These are phyloP conservation scores for Ochropleura leucogaster DNA, from an alignment of 2,888 invertebrate genomes.

Conservation along the genomic window DNA sequence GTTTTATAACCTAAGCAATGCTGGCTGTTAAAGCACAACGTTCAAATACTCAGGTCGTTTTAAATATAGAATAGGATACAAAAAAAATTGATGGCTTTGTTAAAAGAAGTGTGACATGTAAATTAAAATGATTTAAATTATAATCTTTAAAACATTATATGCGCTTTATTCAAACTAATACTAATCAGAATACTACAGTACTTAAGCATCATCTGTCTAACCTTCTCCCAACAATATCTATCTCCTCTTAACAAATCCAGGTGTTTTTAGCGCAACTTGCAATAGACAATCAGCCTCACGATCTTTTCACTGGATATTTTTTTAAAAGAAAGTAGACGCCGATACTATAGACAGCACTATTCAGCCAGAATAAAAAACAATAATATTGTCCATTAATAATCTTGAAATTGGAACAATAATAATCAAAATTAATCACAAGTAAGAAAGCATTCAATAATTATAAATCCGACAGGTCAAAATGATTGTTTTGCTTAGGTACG, in stretches of 20 bases:
- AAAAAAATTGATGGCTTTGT: no score
- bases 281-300: no score
- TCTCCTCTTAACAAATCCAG: background rate
- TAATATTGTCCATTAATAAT: background rate
- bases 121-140: no score
- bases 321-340: background rate
- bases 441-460: conserved; percentile 1
- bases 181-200: no score
- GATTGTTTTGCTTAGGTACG: conserved; percentile 10
- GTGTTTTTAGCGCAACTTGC: background rate
- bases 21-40: no score
- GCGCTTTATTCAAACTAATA: no score
- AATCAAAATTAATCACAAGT: background rate
- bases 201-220: background rate
- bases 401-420: background rate
- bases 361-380: no score
- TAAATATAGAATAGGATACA: no score
- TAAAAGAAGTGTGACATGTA: no score
- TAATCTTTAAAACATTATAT: no score
- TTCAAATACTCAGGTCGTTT: no score
- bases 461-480: conserved; percentile 18
- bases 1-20: no score
- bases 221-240: background rate
- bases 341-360: background rate
- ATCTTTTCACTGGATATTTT: background rate